These are phyloP conservation scores for Sarcophaga subvicina DNA, from an alignment of 2,888 invertebrate species.

Conservation along the genomic window DNA sequence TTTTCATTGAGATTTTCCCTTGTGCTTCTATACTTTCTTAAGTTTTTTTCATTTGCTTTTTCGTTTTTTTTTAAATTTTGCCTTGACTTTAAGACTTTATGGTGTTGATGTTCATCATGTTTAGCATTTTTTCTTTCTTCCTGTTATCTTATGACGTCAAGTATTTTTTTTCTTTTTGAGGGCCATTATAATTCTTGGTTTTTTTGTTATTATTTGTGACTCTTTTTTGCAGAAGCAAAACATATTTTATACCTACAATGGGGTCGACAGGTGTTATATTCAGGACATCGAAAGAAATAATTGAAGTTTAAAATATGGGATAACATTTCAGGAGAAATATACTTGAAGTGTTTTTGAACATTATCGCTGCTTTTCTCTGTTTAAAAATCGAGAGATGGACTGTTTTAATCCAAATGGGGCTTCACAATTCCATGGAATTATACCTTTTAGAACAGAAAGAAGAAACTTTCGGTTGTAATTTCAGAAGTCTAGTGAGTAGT, in stretches of 20 bases:
- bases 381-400: too few species aligned
- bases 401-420: neutral
- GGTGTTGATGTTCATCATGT: conserved; percentile 6
- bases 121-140: conserved; percentile 37
- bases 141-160: conserved; percentile 22
- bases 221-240: neutral
- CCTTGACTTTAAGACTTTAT: conserved; percentile 47
- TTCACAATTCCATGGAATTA: too few species aligned
- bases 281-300: neutral
- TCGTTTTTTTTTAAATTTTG: conserved; percentile 6
- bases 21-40: too few species aligned
- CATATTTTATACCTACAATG: neutral
- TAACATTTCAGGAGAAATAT: too few species aligned
- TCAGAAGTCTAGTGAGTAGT: too few species aligned
- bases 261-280: conserved; percentile 18
- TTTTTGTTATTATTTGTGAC: neutral
- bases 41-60: neutral
- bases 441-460: too few species aligned
- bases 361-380: too few species aligned
- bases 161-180: conserved; percentile 42
- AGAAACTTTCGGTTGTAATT: too few species aligned
- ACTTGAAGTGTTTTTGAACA: too few species aligned
- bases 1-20: neutral
- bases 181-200: conserved; percentile 29
- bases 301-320: neutral